Conservation (phyloP, 2,113 vertebrate genomes). For the Cavia porcellus region DNA sequence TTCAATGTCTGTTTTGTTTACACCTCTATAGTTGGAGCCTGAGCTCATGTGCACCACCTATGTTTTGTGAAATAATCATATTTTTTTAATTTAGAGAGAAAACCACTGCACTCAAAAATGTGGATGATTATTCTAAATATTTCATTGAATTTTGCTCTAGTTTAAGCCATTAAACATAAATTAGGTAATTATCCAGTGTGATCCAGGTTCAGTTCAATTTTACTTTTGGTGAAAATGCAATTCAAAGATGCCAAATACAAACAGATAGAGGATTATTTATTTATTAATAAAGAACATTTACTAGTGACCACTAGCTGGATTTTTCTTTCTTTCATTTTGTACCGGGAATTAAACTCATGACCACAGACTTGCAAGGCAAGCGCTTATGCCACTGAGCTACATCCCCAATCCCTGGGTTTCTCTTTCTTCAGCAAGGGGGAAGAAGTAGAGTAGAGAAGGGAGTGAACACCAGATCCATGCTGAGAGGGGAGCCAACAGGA, state of each 20-base stretch:
- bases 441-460: neutral
- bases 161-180: constrained; percentile 36
- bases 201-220: neutral
- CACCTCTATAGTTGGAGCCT: neutral
- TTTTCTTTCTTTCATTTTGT: neutral
- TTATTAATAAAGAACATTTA: neutral
- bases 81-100: neutral
- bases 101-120: neutral
- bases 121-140: neutral
- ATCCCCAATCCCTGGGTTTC: neutral
- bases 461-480: neutral
- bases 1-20: neutral
- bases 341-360: no score
- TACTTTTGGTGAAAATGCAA: constrained; percentile 22
- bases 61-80: neutral
- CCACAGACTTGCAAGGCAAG: no score
- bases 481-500: neutral
- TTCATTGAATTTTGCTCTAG: constrained; percentile 13
- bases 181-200: constrained; percentile 2
- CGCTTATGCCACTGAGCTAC: no score
- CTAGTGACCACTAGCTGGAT: neutral
- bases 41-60: neutral
- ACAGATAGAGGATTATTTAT: neutral
- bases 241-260: neutral
- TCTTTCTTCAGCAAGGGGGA: neutral